phyloP scores from a whole-genome alignment of 2,113 vertebrate species.

The Sinocyclocheilus grahami region DNA sequence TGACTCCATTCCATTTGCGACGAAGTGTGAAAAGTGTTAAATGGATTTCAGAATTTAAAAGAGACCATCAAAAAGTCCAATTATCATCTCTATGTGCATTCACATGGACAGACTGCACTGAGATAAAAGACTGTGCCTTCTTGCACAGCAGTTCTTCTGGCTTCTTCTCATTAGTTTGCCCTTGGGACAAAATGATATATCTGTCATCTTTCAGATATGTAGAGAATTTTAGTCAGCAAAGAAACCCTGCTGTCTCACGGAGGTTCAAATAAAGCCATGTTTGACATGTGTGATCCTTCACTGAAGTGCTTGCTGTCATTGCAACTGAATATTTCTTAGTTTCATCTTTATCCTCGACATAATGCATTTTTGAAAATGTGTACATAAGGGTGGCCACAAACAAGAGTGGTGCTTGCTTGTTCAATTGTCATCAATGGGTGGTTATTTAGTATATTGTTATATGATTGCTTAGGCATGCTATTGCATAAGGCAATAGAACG shows the following conservation, averaged over 20 bases:
- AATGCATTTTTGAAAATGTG: neutral
- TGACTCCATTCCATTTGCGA: neutral
- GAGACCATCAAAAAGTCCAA: conserved; percentile 30
- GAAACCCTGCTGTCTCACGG: neutral
- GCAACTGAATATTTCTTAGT: neutral
- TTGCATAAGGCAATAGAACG: neutral
- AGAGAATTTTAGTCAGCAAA: conserved; percentile 21
- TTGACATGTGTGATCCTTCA: neutral
- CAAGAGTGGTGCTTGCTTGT: neutral
- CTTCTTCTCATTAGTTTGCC: conserved; percentile 34
- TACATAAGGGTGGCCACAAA: neutral
- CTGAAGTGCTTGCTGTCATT: neutral
- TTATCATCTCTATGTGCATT: conserved; percentile 29
- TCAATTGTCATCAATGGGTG: neutral
- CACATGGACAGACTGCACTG: conserved; percentile 18
- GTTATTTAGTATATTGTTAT: neutral
- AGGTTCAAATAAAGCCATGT: conserved; percentile 1
- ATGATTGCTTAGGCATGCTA: neutral
- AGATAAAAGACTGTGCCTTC: conserved; percentile 31
- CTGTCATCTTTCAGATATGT: conserved; percentile 29
- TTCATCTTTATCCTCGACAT: neutral
- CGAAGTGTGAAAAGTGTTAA: conserved; percentile 26
- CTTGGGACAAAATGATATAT: conserved; percentile 25
- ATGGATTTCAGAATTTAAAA: conserved; percentile 41
- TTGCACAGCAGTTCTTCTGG: conserved; percentile 34